Conservation (phyloP, 2,797 vertebrate genomes). For the Gambelia wislizenii region DNA sequence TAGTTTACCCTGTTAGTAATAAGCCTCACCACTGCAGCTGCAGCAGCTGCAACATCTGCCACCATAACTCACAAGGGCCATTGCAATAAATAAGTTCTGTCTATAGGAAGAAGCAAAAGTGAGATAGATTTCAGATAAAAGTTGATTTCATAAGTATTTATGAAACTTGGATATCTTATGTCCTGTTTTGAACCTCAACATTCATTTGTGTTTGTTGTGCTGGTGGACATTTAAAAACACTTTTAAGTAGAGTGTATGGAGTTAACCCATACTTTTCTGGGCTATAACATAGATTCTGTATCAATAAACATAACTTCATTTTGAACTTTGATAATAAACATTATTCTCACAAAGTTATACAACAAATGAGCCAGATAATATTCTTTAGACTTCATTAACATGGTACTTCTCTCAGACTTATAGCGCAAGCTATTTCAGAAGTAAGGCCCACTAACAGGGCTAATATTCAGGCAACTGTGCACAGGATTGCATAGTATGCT, state of each 20-base stretch:
- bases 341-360: background rate
- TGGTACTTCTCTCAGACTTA: background rate
- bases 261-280: slow-evolving; percentile 25
- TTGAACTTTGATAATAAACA: slow-evolving; percentile 21
- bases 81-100: slow-evolving; percentile 59
- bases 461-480: background rate
- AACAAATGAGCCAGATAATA: slow-evolving; percentile 14
- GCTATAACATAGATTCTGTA: background rate
- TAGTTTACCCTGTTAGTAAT: slow-evolving; percentile 61
- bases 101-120: slow-evolving; percentile 54
- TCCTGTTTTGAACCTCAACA: slow-evolving; percentile 45
- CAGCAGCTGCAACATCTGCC: slow-evolving; percentile 42
- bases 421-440: background rate
- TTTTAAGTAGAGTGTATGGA: background rate
- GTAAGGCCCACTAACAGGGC: background rate
- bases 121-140: slow-evolving; percentile 53
- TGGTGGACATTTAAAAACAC: background rate
- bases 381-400: background rate
- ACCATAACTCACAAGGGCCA: slow-evolving; percentile 46
- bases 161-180: slow-evolving; percentile 44
- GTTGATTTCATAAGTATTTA: slow-evolving; percentile 42
- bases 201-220: slow-evolving; percentile 28
- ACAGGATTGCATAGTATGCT: background rate
- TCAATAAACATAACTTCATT: background rate
- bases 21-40: slow-evolving; percentile 20